phyloP scores from a whole-genome alignment of 1,140 invertebrate species.

The Drosophila sulfurigaster region DNA sequence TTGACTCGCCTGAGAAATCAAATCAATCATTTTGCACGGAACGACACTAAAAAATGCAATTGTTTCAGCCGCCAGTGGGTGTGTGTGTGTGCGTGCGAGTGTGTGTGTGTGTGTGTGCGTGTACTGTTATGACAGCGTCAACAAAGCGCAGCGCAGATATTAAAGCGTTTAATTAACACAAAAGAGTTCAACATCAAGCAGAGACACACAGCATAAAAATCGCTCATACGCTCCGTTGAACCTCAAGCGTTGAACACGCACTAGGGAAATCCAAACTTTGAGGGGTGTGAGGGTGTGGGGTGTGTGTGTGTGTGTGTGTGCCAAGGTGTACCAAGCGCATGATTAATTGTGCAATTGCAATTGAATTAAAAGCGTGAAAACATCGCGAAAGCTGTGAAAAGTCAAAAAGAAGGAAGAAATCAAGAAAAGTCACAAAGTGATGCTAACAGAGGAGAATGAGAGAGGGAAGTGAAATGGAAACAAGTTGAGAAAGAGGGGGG shows the following conservation, averaged over 20 bases:
- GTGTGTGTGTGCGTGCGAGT: slow-evolving; percentile 20
- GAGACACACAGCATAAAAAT: slow-evolving; percentile 59
- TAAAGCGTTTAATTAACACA: slow-evolving; percentile 82
- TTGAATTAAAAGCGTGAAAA: slow-evolving; percentile 80
- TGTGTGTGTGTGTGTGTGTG: slow-evolving; percentile 34
- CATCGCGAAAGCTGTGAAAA: slow-evolving; percentile 27
- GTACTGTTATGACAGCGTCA: slow-evolving; percentile 72
- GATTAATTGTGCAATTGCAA: slow-evolving; percentile 80
- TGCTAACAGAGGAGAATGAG: slow-evolving; percentile 3
- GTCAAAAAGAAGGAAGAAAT: slow-evolving; percentile 24
- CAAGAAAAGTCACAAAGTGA: slow-evolving; percentile 15
- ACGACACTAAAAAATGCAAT: slow-evolving; percentile 79
- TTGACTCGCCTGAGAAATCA: slow-evolving; percentile 69
- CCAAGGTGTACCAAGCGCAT: slow-evolving; percentile 76
- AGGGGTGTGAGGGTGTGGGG: slow-evolving; percentile 9
- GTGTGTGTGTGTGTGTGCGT: slow-evolving; percentile 29
- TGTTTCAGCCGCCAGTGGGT: slow-evolving; percentile 45
- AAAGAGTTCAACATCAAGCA: slow-evolving; percentile 74
- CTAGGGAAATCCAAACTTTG: slow-evolving; percentile 51
- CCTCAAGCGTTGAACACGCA: slow-evolving; percentile 58
- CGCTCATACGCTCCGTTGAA: slow-evolving; percentile 79
- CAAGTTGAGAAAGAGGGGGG: too few relatives aligned
- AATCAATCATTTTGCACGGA: slow-evolving; percentile 79
- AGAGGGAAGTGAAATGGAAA: background rate
- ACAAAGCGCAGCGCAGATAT: slow-evolving; percentile 70